These are phyloP conservation scores for Datnioides undecimradiatus DNA, from an alignment of 2,113 vertebrate genomes.

Conservation along the genomic window DNA sequence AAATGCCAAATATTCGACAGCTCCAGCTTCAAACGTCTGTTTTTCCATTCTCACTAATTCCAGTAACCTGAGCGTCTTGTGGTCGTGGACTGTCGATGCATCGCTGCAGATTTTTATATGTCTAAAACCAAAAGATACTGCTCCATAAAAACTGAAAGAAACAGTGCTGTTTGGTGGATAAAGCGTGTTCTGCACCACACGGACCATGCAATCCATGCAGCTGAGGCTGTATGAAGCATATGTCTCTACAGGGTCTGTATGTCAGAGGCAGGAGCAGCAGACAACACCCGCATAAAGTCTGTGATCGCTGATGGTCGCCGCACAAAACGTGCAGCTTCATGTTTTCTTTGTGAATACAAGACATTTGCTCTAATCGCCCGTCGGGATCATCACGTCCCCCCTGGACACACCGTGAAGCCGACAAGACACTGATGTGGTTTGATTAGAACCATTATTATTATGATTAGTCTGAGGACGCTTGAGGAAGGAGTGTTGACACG, in stretches of 20 bases:
- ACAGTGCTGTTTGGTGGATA: neutral
- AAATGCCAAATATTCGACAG: neutral
- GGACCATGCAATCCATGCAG: conserved; percentile 10
- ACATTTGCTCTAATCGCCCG: too few relatives aligned
- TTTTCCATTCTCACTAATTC: neutral
- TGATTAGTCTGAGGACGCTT: neutral
- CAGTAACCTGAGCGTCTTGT: neutral
- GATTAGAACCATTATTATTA: too few relatives aligned
- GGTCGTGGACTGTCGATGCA: too few relatives aligned
- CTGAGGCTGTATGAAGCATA: conserved; percentile 1
- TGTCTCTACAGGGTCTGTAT: neutral
- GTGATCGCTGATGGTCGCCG: too few relatives aligned
- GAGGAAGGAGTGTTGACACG: too few relatives aligned
- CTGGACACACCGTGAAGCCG: too few relatives aligned
- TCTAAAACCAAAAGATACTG: neutral
- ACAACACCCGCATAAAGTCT: conserved; percentile 38
- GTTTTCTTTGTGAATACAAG: too few relatives aligned
- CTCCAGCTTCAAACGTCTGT: neutral
- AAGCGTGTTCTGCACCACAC: neutral
- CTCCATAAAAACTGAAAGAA: neutral
- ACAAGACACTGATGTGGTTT: too few relatives aligned
- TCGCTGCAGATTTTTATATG: too few relatives aligned
- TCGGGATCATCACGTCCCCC: too few relatives aligned
- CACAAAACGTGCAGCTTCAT: too few relatives aligned
- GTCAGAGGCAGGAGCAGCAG: neutral